Evolutionary conservation across 2,113 vertebrate genomes (phyloP), one percentile per base, ranked within the genome.

Genomic region (Capreolus pygargus): DNA sequence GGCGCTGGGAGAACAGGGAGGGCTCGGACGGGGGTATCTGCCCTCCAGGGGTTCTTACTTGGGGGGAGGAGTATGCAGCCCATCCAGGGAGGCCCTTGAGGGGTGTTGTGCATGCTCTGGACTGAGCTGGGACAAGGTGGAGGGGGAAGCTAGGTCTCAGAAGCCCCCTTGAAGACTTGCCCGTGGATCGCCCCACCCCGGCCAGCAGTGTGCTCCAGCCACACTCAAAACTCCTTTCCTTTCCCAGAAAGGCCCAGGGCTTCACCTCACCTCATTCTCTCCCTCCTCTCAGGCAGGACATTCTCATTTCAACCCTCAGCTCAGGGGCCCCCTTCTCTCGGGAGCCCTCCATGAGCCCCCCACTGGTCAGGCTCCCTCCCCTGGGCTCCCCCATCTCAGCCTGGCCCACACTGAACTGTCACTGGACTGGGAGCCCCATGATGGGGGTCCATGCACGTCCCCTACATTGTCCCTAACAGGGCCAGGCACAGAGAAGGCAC

Each of bases 101-200:
- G 43, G n/a, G 27, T 0, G 0, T 58, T 4, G 28, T 2, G 27
- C 45, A 6, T 3, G 13, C n/a, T 57, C 33, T 43, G 30, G 50
- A 21, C 39, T 16, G 9, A 33, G 52, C 28, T 30, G 23, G 33
- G 79, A 45, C 39, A 30, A 25, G 36, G 30, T 2, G 1, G 70
- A 36, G 82, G 47, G 9, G 11, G 81, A 6, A 58, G 70, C 47
- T 58, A 2, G n/a, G 33, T 25, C 43, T 43, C 97, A 58, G 17
- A 5, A 58, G n/a, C 11, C 58, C 7, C 17, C 7, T 25, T 7
- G 33, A n/a, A 79, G 54, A 50, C 33, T 23, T 15, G n/a, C 19
- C 5, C 7, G 19, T 5, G 15, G 27, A 55, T 4, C 6, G 13
- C 45, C 36, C 58, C 23, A 11, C 39, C 30, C 47, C 82, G 0